Conservation (phyloP, 1,140 invertebrate genomes). For the Drosophila aff. region DNA sequence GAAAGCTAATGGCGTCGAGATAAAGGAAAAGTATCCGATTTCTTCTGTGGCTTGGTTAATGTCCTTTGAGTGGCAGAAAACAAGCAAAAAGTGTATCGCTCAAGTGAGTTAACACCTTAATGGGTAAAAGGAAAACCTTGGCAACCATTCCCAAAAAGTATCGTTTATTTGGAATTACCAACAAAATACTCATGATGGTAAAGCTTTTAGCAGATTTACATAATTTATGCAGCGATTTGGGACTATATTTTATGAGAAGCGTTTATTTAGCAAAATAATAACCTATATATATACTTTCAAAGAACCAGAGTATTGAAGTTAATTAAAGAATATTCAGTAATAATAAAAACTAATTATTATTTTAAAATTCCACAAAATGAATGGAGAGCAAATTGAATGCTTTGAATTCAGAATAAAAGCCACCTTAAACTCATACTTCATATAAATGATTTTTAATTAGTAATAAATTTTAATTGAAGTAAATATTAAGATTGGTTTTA, state of each 20-base stretch:
- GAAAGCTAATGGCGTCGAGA: conserved; percentile 45
- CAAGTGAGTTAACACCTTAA: conserved; percentile 17
- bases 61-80: conserved; percentile 14
- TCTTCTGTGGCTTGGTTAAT: conserved; percentile 27
- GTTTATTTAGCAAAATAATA: no score
- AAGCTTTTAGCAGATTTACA: conserved; percentile 12
- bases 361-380: neutral
- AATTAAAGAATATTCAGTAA: neutral
- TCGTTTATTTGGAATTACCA: neutral
- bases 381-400: neutral
- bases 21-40: conserved; percentile 51
- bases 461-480: neutral
- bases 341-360: neutral
- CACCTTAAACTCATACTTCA: neutral
- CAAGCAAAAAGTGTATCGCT: neutral
- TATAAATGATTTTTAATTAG: no score
- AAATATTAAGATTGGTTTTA: neutral
- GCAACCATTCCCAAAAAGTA: conserved; percentile 3
- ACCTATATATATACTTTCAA: neutral
- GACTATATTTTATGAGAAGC: neutral
- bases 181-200: neutral
- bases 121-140: conserved; percentile 13
- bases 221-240: neutral
- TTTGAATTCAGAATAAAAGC: neutral
- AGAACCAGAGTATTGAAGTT: neutral